Evolutionary conservation across 1,140 invertebrate genomes (phyloP), one percentile per base, ranked within the genome.

Genomic region (Cotesia chilonis): DNA sequence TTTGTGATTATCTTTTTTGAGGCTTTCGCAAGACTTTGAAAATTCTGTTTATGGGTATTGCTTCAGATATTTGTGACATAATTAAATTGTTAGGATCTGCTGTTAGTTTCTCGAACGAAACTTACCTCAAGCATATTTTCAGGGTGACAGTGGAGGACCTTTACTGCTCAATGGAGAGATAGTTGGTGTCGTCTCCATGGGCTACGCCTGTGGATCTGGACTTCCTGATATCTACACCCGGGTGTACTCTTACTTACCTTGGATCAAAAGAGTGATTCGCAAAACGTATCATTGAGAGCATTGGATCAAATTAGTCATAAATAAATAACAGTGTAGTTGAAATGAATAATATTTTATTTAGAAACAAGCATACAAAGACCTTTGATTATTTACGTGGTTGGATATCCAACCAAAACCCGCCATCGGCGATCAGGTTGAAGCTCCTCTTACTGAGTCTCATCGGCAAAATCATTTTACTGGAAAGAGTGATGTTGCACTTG

Each of bases 131-230:
- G 28, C 3, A 28, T 66, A 5, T 12, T 41, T 17, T 7, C 17
- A 66, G 64, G 64, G 64, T 20, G 64, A 66, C 28, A 66, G 64
- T 17, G 64, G 64, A 20, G 64, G 64, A 4, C 64, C 64, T 66
- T 52, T 66, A 3, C 1, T 51, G 12, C 4, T 28, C 10, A 54
- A 66, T 35, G 64, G 51, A 10, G 6, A 52, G 20, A 12, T 66
- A 14, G 41, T 28, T 41, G 64, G 64, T 1, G 36, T 66, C 6
- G 64, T 66, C 4, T 66, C 64, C 3, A 66, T 66, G 64, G 38
- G 41, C 1, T 47, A 47, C 47, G 41, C 0, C 0, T 66, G 64
- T 17, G 64, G 64, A 4, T 17, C 64, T 6, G 64, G 64, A 28
- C 6, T 51, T 9, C 64, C 64, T 2, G 64, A 66, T 66, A 66